A percentile compares a stretch with the other conserved stretches of the same genome.
These are phyloP conservation scores for Manis crassicaudata DNA, from an alignment of 2,797 vertebrate genomes.

Conservation along the genomic window DNA sequence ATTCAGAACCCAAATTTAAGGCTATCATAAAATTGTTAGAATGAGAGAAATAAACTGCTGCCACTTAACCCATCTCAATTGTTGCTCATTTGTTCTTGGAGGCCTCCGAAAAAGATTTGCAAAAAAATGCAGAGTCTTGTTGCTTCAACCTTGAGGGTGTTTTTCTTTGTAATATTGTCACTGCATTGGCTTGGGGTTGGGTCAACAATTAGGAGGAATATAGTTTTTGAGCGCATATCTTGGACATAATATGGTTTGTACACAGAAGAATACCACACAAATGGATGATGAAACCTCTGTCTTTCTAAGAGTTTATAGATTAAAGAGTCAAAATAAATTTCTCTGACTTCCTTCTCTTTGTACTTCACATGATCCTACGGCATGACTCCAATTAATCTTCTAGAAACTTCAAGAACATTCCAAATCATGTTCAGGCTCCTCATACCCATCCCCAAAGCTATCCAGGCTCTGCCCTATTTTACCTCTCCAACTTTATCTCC, in stretches of 20 bases:
- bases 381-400: neutral
- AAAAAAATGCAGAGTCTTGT: neutral
- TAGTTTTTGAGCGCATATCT: neutral
- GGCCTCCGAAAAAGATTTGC: neutral
- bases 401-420: neutral
- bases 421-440: neutral
- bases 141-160: neutral
- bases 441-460: neutral
- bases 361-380: neutral
- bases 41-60: neutral
- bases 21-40: neutral
- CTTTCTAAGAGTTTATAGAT: neutral
- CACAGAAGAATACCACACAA: neutral
- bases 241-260: neutral
- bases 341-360: neutral
- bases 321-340: neutral
- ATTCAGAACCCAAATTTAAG: neutral
- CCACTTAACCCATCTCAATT: neutral
- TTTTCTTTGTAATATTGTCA: neutral
- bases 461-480: neutral
- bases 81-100: neutral
- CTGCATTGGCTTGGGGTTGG: neutral
- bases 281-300: neutral
- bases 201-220: neutral
- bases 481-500: too few relatives aligned